Evolutionary conservation across 2,797 vertebrate species (phyloP), one percentile per base, ranked within the genome.

Genomic region (Eleutherodactylus coqui): DNA sequence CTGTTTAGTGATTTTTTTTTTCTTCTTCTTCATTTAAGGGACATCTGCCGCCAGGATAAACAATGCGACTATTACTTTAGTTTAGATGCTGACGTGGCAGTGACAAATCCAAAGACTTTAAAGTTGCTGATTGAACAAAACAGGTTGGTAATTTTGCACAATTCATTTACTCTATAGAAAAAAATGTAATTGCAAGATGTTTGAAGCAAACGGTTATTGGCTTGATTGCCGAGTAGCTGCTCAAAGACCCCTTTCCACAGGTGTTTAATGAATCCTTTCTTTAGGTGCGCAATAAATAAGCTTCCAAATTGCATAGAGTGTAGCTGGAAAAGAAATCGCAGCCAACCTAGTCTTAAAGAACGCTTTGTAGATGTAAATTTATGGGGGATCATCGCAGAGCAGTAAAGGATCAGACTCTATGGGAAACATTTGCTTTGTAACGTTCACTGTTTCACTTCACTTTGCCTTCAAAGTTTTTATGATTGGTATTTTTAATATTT

Each of bases 101-200:
- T 99, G 90, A 99, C 96, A 91, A 99, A 99, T 91, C 93, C 92
- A 0, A 96, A 95, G 91, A 97, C 96, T 11, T 93, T 99, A 92
- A 97, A 96, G 92, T 92, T 97, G 87, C 93, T 99, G 89, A 96
- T 99, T 27, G 97, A 99, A 91, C 97, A 99, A 93, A 99, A 99
- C 96, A 99, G 98, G 98, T 99, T 75, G 38, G 86, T 81, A 29
- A 94, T 24, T 32, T 69, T 14, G 4, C n/a, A 51, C 60, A 81
- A 67, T 81, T 36, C 45, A 19, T 51, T 45, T 5, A 27, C 45
- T 49, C 11, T 72, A 19, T 7, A 67, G 4, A 3, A 13, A 24
- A 60, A 79, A 58, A 38, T 11, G 3, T 24, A 36, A 62, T 43
- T 60, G 36, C 51, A 36, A 41, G 9, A 64, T 62, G 9, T 47